Evolutionary conservation across 1,140 invertebrate species (phyloP).

Genomic region (Musca vetustissima): DNA sequence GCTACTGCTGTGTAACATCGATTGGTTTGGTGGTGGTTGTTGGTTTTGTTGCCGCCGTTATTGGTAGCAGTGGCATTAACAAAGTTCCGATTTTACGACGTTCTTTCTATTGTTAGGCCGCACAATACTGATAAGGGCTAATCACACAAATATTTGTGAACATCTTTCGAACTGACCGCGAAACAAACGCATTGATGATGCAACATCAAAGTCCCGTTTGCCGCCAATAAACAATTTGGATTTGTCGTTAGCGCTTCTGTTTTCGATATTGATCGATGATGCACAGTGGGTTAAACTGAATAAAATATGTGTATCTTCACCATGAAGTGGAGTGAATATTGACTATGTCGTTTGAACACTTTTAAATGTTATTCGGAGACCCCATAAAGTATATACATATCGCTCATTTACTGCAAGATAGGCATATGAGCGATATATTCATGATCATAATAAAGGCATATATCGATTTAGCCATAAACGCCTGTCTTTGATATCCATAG

Average conservation of each 20-base stretch:
- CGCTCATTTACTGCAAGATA: no score
- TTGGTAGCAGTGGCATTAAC: neutral
- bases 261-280: neutral
- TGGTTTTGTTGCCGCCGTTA: no score
- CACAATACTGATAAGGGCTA: constrained; percentile 14
- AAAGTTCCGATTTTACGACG: neutral
- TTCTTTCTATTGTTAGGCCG: neutral
- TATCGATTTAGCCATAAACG: no score
- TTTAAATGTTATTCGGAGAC: no score
- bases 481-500: no score
- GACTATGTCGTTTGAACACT: no score
- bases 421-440: no score
- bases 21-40: neutral
- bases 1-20: constrained; percentile 1
- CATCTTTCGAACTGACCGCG: constrained; percentile 10
- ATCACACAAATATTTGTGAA: constrained; percentile 16
- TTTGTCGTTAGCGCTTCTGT: constrained; percentile 20
- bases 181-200: neutral
- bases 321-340: no score
- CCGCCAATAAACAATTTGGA: constrained; percentile 16
- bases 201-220: neutral
- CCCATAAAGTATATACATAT: no score
- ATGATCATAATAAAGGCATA: no score
- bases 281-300: no score
- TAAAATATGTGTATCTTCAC: no score